These are phyloP conservation scores for Saccostrea echinata DNA, from an alignment of 1,140 invertebrate genomes.

Conservation along the genomic window DNA sequence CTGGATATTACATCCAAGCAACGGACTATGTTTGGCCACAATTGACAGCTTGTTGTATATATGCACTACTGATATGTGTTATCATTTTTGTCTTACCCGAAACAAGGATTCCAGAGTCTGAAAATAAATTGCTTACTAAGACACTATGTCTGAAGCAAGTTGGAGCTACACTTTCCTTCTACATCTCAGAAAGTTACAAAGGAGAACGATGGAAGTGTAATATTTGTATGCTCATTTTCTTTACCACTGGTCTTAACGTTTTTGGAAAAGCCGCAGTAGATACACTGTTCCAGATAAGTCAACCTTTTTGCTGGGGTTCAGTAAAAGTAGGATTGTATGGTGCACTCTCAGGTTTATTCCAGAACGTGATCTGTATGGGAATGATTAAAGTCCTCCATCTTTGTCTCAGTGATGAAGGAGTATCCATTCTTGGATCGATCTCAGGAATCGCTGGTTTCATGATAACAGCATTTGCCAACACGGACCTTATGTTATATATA, in stretches of 20 bases:
- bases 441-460: constrained; percentile 27
- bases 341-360: background rate
- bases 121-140: background rate
- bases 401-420: constrained; percentile 36
- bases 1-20: constrained; percentile 49
- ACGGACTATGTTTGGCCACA: constrained; percentile 46
- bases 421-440: constrained; percentile 40
- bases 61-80: constrained; percentile 2
- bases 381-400: constrained; percentile 41
- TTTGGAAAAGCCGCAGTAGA: constrained; percentile 41
- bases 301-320: constrained; percentile 56
- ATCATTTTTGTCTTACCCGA: constrained; percentile 51
- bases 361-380: constrained; percentile 35
- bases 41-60: background rate
- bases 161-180: constrained; percentile 17
- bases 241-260: background rate
- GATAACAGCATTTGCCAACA: constrained; percentile 34
- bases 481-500: constrained; percentile 43
- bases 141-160: background rate
- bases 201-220: constrained; percentile 40
- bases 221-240: constrained; percentile 42
- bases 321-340: constrained; percentile 49
- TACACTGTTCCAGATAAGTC: constrained; percentile 47
- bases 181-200: background rate
- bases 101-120: constrained; percentile 1